These are phyloP conservation scores for Perccottus glenii DNA, from an alignment of 2,113 vertebrate species.

Conservation along the genomic window DNA sequence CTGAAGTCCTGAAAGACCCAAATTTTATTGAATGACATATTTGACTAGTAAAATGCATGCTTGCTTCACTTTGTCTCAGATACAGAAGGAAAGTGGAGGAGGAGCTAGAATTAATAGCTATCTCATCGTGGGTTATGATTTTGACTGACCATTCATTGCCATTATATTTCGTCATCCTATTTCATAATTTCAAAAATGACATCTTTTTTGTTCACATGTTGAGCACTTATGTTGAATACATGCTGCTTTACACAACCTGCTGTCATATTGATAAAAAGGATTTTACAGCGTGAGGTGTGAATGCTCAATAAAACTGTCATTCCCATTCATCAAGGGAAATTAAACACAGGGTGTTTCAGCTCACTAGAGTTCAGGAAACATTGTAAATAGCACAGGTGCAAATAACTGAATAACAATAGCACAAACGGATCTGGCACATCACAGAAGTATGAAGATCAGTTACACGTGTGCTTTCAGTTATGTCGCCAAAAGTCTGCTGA, in stretches of 20 bases:
- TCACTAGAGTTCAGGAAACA: neutral
- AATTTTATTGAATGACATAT: too few relatives aligned
- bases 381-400: neutral
- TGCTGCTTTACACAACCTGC: neutral
- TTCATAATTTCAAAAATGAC: too few relatives aligned
- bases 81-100: too few relatives aligned
- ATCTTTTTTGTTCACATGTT: too few relatives aligned
- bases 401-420: constrained; percentile 1
- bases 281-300: neutral
- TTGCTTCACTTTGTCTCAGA: too few relatives aligned
- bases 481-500: neutral
- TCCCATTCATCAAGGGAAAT: neutral
- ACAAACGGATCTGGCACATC: neutral
- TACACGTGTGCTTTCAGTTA: neutral
- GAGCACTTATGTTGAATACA: too few relatives aligned
- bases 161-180: neutral
- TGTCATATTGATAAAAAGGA: neutral
- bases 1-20: too few relatives aligned
- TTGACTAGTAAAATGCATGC: too few relatives aligned
- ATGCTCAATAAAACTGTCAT: neutral
- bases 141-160: neutral
- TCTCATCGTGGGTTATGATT: neutral
- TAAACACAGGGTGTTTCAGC: neutral
- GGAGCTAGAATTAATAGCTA: too few relatives aligned
- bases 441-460: neutral